A percentile compares a stretch with the other conserved stretches of the same genome.
These are phyloP conservation scores for Poeciliopsis retropinna DNA, from an alignment of 2,113 vertebrate genomes.

Conservation along the genomic window DNA sequence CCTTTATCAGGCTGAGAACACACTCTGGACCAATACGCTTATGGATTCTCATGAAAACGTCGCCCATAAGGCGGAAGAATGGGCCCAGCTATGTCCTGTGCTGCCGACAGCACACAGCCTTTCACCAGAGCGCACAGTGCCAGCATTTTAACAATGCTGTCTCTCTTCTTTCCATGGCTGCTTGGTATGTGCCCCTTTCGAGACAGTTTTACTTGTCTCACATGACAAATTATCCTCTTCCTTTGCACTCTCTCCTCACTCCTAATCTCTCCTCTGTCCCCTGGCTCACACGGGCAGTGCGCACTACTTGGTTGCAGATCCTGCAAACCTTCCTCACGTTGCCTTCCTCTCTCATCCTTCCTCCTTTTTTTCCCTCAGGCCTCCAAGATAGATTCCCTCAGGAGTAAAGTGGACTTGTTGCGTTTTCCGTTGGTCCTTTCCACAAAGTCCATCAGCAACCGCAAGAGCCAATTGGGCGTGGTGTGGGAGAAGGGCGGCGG, in stretches of 20 bases:
- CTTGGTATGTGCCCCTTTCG: conserved; percentile 20
- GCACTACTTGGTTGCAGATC: neutral
- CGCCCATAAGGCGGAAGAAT: conserved; percentile 36
- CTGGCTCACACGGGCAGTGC: neutral
- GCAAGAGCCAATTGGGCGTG: conserved; percentile 77
- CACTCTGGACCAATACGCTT: conserved; percentile 26
- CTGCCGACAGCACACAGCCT: conserved; percentile 17
- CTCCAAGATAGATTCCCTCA: conserved; percentile 98
- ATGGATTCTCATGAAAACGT: conserved; percentile 49
- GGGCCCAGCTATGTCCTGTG: conserved; percentile 8
- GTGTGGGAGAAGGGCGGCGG: conserved; percentile 75
- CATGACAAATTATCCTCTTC: conserved; percentile 52
- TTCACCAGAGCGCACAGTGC: conserved; percentile 36
- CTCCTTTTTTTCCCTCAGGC: conserved; percentile 39
- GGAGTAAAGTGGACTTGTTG: conserved; percentile 92
- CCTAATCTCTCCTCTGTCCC: neutral
- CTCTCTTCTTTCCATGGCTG: conserved; percentile 29
- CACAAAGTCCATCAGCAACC: conserved; percentile 75
- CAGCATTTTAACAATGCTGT: conserved; percentile 43
- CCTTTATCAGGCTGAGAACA: conserved; percentile 46
- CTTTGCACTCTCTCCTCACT: conserved; percentile 3
- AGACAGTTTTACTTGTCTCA: conserved; percentile 37
- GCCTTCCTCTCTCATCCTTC: neutral
- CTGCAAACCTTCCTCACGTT: neutral
- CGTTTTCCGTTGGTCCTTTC: conserved; percentile 89